Conservation (phyloP, 2,113 vertebrate genomes). For the Terrapene triunguis region DNA sequence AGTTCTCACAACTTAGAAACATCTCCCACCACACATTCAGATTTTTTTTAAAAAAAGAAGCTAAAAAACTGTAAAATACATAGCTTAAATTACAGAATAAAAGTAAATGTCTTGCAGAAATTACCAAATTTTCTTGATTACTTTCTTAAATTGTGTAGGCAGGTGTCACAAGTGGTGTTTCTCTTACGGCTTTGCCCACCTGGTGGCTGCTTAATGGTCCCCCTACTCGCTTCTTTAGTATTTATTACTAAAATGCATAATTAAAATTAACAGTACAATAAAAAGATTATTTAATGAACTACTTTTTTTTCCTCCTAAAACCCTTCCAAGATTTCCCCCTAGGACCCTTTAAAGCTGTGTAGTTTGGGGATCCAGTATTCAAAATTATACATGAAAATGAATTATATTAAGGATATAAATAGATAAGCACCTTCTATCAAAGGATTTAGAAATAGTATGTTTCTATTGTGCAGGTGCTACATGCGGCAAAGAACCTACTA, state of each 20-base stretch:
- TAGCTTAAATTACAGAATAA: background rate
- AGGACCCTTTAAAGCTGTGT: background rate
- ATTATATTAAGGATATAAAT: background rate
- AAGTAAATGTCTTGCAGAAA: background rate
- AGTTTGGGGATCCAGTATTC: background rate
- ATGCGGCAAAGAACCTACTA: background rate
- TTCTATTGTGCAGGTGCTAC: background rate
- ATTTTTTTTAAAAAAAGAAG: background rate
- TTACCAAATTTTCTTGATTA: constrained; percentile 5
- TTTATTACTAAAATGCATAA: constrained; percentile 37
- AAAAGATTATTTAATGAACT: background rate
- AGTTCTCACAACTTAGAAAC: background rate
- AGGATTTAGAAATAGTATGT: background rate
- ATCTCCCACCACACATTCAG: background rate
- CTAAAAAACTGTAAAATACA: background rate
- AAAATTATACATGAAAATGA: background rate
- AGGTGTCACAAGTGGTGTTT: constrained; percentile 3
- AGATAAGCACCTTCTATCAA: background rate
- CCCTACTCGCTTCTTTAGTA: background rate
- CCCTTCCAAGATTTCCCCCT: background rate
- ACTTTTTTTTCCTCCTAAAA: background rate
- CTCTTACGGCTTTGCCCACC: background rate
- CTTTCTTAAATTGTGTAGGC: constrained; percentile 3
- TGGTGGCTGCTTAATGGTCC: background rate
- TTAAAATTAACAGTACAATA: constrained; percentile 34